A percentile compares a stretch with the other conserved stretches of the same genome.
These are phyloP conservation scores for Thripadectes ignobilis DNA, from an alignment of 2,797 vertebrate genomes.

Conservation along the genomic window DNA sequence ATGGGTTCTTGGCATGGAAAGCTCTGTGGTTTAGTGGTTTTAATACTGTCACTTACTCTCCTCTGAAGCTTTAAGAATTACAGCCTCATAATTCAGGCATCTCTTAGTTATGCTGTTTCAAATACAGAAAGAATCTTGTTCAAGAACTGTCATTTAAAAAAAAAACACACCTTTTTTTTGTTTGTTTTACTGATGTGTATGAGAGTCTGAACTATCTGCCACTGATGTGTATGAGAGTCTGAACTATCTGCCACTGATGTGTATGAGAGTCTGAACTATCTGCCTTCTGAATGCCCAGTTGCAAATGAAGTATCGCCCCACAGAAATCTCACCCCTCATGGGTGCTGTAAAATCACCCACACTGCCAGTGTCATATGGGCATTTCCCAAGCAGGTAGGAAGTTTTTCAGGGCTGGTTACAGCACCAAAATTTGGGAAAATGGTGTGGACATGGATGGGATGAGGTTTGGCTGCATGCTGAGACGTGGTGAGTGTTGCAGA, in stretches of 20 bases:
- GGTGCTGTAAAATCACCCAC: background rate
- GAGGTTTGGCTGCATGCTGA: background rate
- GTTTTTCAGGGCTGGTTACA: background rate
- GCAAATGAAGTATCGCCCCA: slow-evolving; percentile 20
- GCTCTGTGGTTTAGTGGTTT: background rate
- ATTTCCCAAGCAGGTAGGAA: background rate
- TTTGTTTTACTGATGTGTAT: slow-evolving; percentile 58
- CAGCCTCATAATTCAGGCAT: background rate
- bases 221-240: slow-evolving; percentile 50
- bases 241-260: background rate
- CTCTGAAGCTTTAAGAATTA: background rate
- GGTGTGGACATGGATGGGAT: fast-evolving
- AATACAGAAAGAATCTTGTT: slow-evolving; percentile 36
- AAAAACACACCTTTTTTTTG: background rate
- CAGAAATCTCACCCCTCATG: background rate
- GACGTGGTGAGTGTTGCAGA: background rate
- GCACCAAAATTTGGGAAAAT: background rate
- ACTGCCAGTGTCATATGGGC: fast-evolving
- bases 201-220: slow-evolving; percentile 44
- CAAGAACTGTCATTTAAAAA: slow-evolving; percentile 34
- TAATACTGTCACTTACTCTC: background rate
- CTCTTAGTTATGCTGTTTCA: slow-evolving; percentile 61
- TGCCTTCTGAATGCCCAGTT: slow-evolving; percentile 28
- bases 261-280: slow-evolving; percentile 49
- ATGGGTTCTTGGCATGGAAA: background rate